Evolutionary conservation across 2,888 invertebrate genomes (phyloP), one percentile per base, ranked within the genome.

Genomic region (Andrena fulva): DNA sequence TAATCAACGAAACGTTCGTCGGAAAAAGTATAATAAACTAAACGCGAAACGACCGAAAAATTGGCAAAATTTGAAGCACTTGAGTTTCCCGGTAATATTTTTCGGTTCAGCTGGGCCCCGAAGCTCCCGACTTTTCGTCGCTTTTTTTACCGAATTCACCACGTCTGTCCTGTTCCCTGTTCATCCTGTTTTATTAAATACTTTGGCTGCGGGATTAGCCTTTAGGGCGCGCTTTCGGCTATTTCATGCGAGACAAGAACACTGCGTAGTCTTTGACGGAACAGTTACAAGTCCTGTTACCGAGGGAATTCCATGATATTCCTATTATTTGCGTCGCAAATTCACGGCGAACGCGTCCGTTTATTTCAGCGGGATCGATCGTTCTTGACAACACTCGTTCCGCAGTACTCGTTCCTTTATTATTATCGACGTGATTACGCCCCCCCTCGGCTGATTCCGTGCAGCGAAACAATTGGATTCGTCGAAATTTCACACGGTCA

Each of bases 1-100:
- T 62, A 70, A 73, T 70, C 73, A 42, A 24, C 66, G 48, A 33
- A 56, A 72, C 52, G 69, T 29, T 16, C 62, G 24, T n/a, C 63
- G 42, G 20, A 60, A 42, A 63, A 79, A 52, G 10, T 35, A 56
- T 50, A 75, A 78, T 56, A 63, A 50, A 64, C 33, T 20, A 63
- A 50, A 69, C 54, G 50, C 27, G 52, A 48, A 35, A 29, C 20
- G 56, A n/a, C 16, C 50, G 42, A 52, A 24, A 24, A 29, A 70
- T 77, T 33, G 29, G 24, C 16, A 48, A 52, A 60, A 77, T 54
- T 48, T 31, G 12, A 8, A 48, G n/a, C 54, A 3, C 50, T 29
- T 29, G 63, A 48, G 20, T 73, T 59, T 33, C 8, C 31, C 60
- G 16, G 27, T 42, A 54, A 52, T 35, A 56, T 35, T 54, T 24